phyloP scores from a whole-genome alignment of 1,140 invertebrate genomes.

The Drosophila pachea region DNA sequence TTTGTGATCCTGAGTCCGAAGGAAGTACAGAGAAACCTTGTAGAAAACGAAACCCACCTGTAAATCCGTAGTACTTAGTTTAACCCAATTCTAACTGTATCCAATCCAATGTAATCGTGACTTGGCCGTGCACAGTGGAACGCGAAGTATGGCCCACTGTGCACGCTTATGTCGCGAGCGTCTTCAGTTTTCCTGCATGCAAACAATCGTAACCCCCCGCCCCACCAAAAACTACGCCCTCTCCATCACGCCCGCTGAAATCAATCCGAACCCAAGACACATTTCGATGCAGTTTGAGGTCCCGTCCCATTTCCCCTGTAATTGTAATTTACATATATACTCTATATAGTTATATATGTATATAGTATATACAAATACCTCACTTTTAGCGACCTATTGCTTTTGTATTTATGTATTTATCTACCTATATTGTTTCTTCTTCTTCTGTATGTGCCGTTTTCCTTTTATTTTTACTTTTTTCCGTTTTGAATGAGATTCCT shows the following conservation, averaged over 20 bases:
- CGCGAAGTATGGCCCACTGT: neutral
- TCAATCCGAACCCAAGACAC: conserved; percentile 14
- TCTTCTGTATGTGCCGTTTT: conserved; percentile 44
- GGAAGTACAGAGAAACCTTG: conserved; percentile 16
- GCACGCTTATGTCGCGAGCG: no score
- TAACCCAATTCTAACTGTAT: conserved; percentile 31
- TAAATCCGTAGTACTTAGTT: conserved; percentile 32
- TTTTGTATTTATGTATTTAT: conserved; percentile 56
- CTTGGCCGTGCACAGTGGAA: conserved; percentile 7
- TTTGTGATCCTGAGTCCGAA: conserved; percentile 6
- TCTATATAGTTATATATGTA: conserved; percentile 7
- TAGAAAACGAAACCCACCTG: conserved; percentile 26
- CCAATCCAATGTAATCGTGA: conserved; percentile 22
- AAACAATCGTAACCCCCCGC: conserved; percentile 8
- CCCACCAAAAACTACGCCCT: no score
- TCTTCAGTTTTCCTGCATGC: conserved; percentile 32
- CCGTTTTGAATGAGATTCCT: conserved; percentile 58
- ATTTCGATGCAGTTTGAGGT: conserved; percentile 17
- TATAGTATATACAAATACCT: conserved; percentile 13
- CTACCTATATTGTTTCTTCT: conserved; percentile 18
- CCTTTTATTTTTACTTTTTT: conserved; percentile 24
- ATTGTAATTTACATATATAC: neutral
- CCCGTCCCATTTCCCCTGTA: conserved; percentile 1
- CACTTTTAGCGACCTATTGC: conserved; percentile 33
- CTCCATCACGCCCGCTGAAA: neutral